These are phyloP conservation scores for Scrobipalpa costella DNA, from an alignment of 2,888 invertebrate genomes.

Conservation along the genomic window DNA sequence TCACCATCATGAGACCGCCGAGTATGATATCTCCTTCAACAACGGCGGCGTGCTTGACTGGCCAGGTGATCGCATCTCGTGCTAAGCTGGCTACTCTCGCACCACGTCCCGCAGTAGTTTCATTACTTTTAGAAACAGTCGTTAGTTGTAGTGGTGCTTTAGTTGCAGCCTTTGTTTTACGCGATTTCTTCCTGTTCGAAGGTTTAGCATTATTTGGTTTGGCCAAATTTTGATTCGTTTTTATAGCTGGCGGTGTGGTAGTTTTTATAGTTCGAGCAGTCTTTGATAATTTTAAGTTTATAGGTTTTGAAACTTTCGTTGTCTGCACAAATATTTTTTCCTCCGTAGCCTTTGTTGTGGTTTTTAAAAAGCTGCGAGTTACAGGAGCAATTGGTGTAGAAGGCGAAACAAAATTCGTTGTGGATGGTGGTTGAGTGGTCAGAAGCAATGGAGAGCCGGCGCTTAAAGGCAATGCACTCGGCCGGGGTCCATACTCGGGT, in stretches of 20 bases:
- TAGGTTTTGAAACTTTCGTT: background rate
- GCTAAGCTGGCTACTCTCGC: conserved; percentile 41
- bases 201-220: background rate
- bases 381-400: background rate
- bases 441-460: conserved; percentile 23
- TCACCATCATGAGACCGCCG: conserved; percentile 94
- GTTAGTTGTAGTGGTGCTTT: background rate
- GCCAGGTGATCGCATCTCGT: conserved; percentile 78
- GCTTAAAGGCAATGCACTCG: conserved; percentile 49
- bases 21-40: conserved; percentile 91
- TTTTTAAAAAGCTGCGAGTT: background rate
- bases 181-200: conserved; percentile 3
- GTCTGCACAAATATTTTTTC: background rate
- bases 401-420: background rate
- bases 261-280: background rate
- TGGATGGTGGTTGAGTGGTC: background rate
- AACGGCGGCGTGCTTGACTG: conserved; percentile 89
- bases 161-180: conserved; percentile 12
- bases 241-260: background rate
- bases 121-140: conserved; percentile 5
- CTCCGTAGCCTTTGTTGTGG: background rate
- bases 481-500: conserved; percentile 23
- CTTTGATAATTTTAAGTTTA: background rate
- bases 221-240: background rate
- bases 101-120: conserved; percentile 32